Evolutionary conservation across 2,888 invertebrate genomes (phyloP).

Genomic region (Cantharis nigra): DNA sequence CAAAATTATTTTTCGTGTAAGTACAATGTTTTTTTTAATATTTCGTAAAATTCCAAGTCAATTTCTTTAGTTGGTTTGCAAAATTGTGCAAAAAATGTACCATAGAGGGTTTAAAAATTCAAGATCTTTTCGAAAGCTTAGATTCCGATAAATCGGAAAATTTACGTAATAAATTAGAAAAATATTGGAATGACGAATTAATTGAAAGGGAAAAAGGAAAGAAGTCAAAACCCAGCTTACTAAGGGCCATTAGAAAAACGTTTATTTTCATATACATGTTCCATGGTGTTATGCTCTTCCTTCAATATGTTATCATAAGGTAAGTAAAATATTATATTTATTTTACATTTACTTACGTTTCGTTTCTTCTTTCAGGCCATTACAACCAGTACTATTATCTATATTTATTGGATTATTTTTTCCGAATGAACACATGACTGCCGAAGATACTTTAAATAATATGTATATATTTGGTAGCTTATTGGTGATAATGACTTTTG

Average conservation of each 20-base stretch:
- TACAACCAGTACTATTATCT: conserved; percentile 28
- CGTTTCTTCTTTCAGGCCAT: conserved; percentile 14
- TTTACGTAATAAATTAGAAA: not conserved
- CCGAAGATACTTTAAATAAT: conserved; percentile 4
- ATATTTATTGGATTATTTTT: conserved; percentile 28
- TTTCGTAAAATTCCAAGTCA: not conserved
- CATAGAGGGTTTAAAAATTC: conserved; percentile 64
- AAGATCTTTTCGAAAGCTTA: conserved; percentile 67
- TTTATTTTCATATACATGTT: not conserved
- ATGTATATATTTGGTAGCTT: conserved; percentile 35
- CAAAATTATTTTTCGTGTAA: not conserved
- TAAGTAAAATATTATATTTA: not conserved
- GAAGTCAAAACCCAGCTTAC: not conserved
- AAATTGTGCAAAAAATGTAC: conserved; percentile 59
- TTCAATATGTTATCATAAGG: not conserved
- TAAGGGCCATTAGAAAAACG: not conserved
- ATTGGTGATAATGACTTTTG: conserved; percentile 22
- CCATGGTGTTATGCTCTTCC: not conserved
- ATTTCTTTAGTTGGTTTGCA: conserved; percentile 48
- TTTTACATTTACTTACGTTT: too few relatives aligned
- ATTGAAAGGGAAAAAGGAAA: not conserved
- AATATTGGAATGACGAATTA: not conserved
- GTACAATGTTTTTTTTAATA: not conserved
- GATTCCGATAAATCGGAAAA: conserved; percentile 64
- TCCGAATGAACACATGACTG: not conserved